Base-by-base conservation (phyloP, 2,797 vertebrate species). In the Limnodromus scolopaceus region DNA sequence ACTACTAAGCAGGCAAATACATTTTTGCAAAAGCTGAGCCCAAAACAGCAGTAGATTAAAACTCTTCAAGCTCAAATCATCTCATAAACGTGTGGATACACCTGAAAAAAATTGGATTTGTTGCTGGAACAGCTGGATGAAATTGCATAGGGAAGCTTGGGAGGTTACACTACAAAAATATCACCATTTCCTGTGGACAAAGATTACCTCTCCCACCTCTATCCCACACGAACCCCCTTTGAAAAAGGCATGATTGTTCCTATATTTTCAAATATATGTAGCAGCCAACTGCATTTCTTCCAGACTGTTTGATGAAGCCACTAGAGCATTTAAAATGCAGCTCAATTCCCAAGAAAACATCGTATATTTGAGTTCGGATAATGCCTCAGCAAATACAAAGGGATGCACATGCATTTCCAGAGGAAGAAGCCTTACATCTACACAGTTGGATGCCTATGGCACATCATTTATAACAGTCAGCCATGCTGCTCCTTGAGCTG, bases 321-420 rank as follows among this genome's bases (percentile, higher is more conserved):
- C 45, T 41, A 57, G 36, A 91, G 38, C 74, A 69, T 87, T 92
- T 84, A 49, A 93, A 97, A 84, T 34, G 32, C 34, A 84, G 28
- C 34, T 93, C 57, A 46, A 8, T 58, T 90, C 66, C 68, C 90
- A 88, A 72, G 53, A 87, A 94, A 87, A 75, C 22, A 60, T 3
- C 54, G 39, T 46, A 4, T 86, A 24, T 77, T 58, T 85, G 61
- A 83, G 61, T 87, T 89, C 48, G 57, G 60, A 77, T 39, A 70
- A 87, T 49, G 68, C 60, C 70, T 94, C 77, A n/a, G 38, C 87
- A 93, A 92, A 74, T 85, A 93, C 48, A 87, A 85, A 80, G 53
- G 53, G 41, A 54, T 30, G 25, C 11, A 10, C 24, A 27, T 8
- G 34, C 11, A 34, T 93, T 96, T 96, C 45, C 66, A 74, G 86